Conservation (phyloP, 2,888 invertebrate genomes). For the Oasisia sp. region DNA sequence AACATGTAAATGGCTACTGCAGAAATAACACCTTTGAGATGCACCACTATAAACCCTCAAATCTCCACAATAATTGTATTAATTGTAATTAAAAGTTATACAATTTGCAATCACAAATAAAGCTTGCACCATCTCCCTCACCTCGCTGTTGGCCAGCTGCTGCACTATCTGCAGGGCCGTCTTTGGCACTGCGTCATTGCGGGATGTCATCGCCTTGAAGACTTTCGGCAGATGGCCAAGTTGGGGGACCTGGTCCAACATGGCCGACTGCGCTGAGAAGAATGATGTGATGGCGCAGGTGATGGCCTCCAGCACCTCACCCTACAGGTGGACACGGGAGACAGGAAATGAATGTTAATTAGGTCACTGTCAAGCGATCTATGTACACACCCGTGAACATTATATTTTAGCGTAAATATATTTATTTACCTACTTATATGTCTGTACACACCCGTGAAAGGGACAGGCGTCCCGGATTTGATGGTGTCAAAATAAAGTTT, state of each 20-base stretch:
- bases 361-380: not conserved
- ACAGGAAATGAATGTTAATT: not conserved
- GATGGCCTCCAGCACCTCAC: conserved; percentile 67
- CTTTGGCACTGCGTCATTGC: conserved; percentile 75
- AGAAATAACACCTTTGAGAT: no score
- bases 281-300: conserved; percentile 86
- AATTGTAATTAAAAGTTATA: no score
- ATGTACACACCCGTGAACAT: no score
- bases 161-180: conserved; percentile 87
- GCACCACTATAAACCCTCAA: no score
- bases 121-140: conserved; percentile 60
- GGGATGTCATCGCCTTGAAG: conserved; percentile 72
- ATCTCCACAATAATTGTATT: no score
- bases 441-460: no score
- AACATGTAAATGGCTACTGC: no score
- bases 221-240: conserved; percentile 69
- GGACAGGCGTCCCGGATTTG: no score
- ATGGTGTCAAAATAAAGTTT: no score
- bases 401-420: no score
- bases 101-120: no score
- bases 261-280: conserved; percentile 84
- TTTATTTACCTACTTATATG: no score
- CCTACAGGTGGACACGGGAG: conserved; percentile 44
- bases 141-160: conserved; percentile 85
- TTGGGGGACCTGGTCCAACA: conserved; percentile 77